These are phyloP conservation scores for Brachypodius melanocephalos DNA, from an alignment of 2,113 vertebrate genomes.

Conservation along the genomic window DNA sequence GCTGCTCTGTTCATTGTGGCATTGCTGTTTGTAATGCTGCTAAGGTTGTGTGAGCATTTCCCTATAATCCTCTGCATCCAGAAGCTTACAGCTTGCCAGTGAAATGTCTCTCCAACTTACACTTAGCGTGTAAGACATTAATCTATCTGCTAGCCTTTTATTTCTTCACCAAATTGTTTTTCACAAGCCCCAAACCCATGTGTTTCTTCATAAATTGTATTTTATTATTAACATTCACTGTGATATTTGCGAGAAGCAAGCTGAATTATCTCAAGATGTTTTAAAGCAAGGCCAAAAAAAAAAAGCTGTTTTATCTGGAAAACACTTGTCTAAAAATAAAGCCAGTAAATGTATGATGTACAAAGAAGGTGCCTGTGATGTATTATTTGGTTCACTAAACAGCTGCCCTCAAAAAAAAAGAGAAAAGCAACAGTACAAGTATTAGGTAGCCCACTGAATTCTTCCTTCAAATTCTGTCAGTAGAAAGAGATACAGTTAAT, in stretches of 20 bases:
- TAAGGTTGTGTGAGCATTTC: slow-evolving; percentile 25
- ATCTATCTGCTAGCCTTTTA: slow-evolving; percentile 9
- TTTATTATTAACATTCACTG: not conserved
- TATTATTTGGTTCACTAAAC: not conserved
- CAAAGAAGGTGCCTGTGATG: not conserved
- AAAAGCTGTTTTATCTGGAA: not conserved
- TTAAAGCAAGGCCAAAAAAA: not conserved
- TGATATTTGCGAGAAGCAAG: not conserved
- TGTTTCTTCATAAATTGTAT: not conserved
- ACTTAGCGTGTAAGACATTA: not conserved
- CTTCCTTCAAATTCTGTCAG: not conserved
- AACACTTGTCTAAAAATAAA: not conserved
- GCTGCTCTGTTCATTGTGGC: slow-evolving; percentile 23
- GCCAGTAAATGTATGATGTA: not conserved
- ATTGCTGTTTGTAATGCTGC: slow-evolving; percentile 30
- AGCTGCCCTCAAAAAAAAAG: not conserved
- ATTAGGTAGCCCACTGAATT: not conserved
- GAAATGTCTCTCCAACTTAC: slow-evolving; percentile 16
- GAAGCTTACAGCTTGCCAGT: slow-evolving; percentile 5
- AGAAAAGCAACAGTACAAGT: not conserved
- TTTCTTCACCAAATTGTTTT: not conserved
- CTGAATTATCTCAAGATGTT: not conserved
- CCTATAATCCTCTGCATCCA: slow-evolving; percentile 36
- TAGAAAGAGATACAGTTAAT: not conserved
- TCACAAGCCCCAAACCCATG: not conserved